phyloP scores from a whole-genome alignment of 2,888 invertebrate genomes.

The Oscheius sp. region DNA sequence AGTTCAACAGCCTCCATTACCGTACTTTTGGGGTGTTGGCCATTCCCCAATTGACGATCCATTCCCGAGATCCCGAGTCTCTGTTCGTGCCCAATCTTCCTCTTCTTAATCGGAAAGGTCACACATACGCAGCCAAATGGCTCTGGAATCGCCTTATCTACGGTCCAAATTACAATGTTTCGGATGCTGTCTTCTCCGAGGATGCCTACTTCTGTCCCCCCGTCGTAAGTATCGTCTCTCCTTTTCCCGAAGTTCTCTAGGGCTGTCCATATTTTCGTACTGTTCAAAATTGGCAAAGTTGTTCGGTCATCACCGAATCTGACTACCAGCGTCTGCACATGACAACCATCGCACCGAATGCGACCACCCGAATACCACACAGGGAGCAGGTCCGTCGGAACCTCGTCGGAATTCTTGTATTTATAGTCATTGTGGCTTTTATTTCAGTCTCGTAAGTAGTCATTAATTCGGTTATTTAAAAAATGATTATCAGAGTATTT shows the following conservation, averaged over 20 bases:
- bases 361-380: constrained; percentile 29
- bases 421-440: constrained; percentile 37
- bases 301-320: constrained; percentile 57
- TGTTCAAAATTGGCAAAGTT: constrained; percentile 61
- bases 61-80: constrained; percentile 66
- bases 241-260: constrained; percentile 38
- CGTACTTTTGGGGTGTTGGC: constrained; percentile 64
- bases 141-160: constrained; percentile 70
- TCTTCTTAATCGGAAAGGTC: constrained; percentile 58
- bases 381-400: constrained; percentile 36
- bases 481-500: constrained; percentile 45
- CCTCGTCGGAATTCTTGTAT: constrained; percentile 43
- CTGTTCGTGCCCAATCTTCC: constrained; percentile 57
- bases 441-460: constrained; percentile 36
- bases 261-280: constrained; percentile 70
- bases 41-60: constrained; percentile 65
- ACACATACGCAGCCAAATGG: constrained; percentile 71
- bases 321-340: constrained; percentile 42
- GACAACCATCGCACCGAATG: constrained; percentile 36
- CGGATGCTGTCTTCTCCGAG: constrained; percentile 59
- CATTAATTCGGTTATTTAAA: background rate
- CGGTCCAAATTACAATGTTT: constrained; percentile 66
- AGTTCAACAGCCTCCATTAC: constrained; percentile 62
- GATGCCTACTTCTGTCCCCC: constrained; percentile 70
- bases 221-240: constrained; percentile 40